These are phyloP conservation scores for Hymenochirus boettgeri DNA, from an alignment of 2,113 vertebrate genomes.

Conservation along the genomic window DNA sequence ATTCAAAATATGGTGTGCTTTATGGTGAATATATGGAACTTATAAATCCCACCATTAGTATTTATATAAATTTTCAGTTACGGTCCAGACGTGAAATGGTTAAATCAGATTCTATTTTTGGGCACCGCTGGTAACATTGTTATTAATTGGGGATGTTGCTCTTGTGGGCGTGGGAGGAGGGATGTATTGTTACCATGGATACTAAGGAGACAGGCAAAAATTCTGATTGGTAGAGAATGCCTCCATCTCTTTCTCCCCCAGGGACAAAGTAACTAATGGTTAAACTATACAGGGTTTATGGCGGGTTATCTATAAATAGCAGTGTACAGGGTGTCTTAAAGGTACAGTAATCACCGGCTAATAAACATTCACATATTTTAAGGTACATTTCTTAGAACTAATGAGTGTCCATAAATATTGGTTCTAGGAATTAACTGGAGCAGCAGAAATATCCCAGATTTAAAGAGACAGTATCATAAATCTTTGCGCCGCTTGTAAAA, in stretches of 20 bases:
- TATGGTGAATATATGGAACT: too few relatives aligned
- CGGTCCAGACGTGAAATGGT: background rate
- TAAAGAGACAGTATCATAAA: too few relatives aligned
- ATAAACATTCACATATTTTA: too few relatives aligned
- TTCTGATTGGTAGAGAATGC: background rate
- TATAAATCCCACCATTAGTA: too few relatives aligned
- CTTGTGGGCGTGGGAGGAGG: background rate
- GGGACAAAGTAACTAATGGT: slow-evolving; percentile 6
- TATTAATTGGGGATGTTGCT: slow-evolving; percentile 17
- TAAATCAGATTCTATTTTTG: slow-evolving; percentile 1
- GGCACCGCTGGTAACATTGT: slow-evolving; percentile 2
- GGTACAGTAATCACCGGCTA: background rate
- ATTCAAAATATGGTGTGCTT: too few relatives aligned
- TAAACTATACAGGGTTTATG: background rate
- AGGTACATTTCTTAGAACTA: too few relatives aligned
- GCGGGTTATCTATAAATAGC: slow-evolving; percentile 25
- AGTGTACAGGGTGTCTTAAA: background rate
- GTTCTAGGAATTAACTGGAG: too few relatives aligned
- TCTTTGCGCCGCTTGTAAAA: too few relatives aligned
- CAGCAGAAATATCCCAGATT: too few relatives aligned
- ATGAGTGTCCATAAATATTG: too few relatives aligned
- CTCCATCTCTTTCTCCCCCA: slow-evolving; percentile 10
- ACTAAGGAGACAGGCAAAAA: background rate
- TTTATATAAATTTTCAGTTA: too few relatives aligned
- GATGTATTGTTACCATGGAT: slow-evolving; percentile 18